Conservation (phyloP, 2,797 vertebrate genomes). For the Syngnathus rostellatus region DNA sequence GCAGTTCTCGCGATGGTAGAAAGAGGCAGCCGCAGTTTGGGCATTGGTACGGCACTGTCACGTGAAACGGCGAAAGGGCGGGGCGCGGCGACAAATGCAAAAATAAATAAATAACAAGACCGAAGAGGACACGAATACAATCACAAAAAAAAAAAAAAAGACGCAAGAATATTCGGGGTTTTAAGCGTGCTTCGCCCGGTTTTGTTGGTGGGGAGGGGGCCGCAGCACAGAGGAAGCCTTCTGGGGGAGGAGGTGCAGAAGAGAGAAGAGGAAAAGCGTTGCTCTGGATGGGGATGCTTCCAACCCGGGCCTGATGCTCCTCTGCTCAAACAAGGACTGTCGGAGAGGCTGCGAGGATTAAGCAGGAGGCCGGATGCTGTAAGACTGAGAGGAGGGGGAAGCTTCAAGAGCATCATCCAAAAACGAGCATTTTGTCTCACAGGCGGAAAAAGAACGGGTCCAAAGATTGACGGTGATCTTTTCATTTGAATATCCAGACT, state of each 20-base stretch:
- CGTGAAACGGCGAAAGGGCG: slow-evolving; percentile 63
- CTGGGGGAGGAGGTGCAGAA: slow-evolving; percentile 16
- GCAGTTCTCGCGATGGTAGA: slow-evolving; percentile 40
- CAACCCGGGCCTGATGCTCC: slow-evolving; percentile 35
- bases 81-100: slow-evolving; percentile 49
- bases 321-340: slow-evolving; percentile 36
- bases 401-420: slow-evolving; percentile 32
- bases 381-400: slow-evolving; percentile 43
- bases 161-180: background rate
- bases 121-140: slow-evolving; percentile 27
- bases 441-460: slow-evolving; percentile 17
- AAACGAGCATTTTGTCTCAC: slow-evolving; percentile 24
- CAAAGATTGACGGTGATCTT: background rate
- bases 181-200: slow-evolving; percentile 1
- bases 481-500: background rate
- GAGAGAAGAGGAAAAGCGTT: slow-evolving; percentile 11
- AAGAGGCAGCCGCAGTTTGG: slow-evolving; percentile 37
- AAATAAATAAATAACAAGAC: slow-evolving; percentile 54
- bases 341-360: slow-evolving; percentile 53
- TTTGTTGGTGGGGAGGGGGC: background rate
- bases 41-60: slow-evolving; percentile 55
- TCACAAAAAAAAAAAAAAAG: background rate
- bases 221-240: slow-evolving; percentile 18
- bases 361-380: slow-evolving; percentile 56
- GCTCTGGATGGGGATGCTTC: slow-evolving; percentile 40